A percentile compares a stretch with the other conserved stretches of the same genome.
Evolutionary conservation across 2,113 vertebrate genomes (phyloP).

Genomic region (Vireo altiloquus): DNA sequence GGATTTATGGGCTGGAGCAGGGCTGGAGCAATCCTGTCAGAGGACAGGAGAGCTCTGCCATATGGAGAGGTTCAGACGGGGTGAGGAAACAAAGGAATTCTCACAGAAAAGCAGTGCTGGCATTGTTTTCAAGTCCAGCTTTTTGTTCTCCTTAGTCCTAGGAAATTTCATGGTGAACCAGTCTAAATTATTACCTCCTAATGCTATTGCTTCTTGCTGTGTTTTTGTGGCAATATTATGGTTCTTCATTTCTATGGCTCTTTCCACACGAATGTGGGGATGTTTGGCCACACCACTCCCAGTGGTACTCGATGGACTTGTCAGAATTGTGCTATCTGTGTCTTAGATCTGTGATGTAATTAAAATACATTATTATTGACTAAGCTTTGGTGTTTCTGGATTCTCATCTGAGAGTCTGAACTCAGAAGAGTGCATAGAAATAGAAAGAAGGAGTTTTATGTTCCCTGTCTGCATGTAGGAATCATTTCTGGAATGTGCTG

Average conservation of each 20-base stretch:
- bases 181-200: neutral
- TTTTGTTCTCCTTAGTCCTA: neutral
- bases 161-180: neutral
- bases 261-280: neutral
- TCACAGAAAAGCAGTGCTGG: neutral
- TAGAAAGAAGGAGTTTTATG: neutral
- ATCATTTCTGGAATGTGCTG: neutral
- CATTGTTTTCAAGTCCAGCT: neutral
- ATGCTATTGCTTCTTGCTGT: neutral
- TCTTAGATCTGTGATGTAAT: neutral
- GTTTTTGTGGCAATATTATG: neutral
- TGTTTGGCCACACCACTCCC: neutral
- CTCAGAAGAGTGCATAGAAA: neutral
- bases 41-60: neutral
- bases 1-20: neutral
- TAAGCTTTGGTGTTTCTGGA: neutral
- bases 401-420: neutral
- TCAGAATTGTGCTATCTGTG: neutral
- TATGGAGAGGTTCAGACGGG: neutral
- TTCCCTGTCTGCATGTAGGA: neutral
- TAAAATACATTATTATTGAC: neutral
- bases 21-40: neutral
- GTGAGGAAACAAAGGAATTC: conserved; percentile 1
- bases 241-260: neutral
- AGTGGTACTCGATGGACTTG: neutral